Evolutionary conservation across 2,113 vertebrate genomes (phyloP), one percentile per base, ranked within the genome.

Genomic region (Rattus rattus): DNA sequence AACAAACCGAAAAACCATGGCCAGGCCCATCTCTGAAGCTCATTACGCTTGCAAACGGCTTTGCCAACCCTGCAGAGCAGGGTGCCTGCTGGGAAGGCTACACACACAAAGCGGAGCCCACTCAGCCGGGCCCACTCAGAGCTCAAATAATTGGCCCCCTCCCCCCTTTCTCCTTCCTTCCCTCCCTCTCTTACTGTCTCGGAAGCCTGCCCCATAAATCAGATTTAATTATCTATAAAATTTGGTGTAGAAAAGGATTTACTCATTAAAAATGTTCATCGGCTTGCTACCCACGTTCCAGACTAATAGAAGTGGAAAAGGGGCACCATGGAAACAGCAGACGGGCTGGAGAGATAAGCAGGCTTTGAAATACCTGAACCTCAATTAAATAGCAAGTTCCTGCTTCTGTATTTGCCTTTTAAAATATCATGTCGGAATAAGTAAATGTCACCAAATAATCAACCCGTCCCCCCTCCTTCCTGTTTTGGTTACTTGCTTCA

Each of bases 241-340:
- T 89, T 56, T 97, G 84, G 90, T 65, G 70, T 95, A 95, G 95
- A 95, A 96, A 97, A 94, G 95, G 91, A 97, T 97, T 97, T 97
- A 97, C 97, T 98, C 97, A 97, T 96, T 98, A 97, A 98, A 98
- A 97, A 96, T 96, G 92, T 97, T 97, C 96, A 97, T 97, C 97
- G 94, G 93, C 97, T 97, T 97, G 95, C 97, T 97, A 91, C 96
- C 96, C 94, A 97, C 98, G 97, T 93, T 95, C 49, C 95, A 54
- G 95, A 84, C 90, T 95, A 94, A 98, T 94, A 96, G 96, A 98
- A 97, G 95, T 36, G 30, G 93, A 95, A 97, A 95, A 94, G 96
- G 89, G 96, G 86, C 61, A 80, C 56, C 95, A 94, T 96, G 96
- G 97, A 96, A 97, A 85, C 61, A 92, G 43, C 95, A 96, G 97